A percentile compares a stretch with the other conserved stretches of the same genome.
Evolutionary conservation across 2,888 invertebrate genomes (phyloP).

Genomic region (Deilephila elpenor): DNA sequence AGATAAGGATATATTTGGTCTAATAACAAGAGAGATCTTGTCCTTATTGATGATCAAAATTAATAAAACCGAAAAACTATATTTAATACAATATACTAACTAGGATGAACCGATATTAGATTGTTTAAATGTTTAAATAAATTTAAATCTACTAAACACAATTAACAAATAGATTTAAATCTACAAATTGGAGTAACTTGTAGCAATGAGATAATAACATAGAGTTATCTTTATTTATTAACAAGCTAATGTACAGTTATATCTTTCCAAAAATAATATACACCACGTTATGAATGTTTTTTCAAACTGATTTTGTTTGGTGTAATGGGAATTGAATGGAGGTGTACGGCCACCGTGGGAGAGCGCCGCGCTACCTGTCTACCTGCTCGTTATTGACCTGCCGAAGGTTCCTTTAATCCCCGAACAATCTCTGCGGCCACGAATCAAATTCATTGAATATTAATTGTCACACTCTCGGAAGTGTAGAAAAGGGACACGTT

Average conservation of each 20-base stretch:
- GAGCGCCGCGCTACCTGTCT: slow-evolving; percentile 67
- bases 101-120: too few species aligned
- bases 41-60: too few species aligned
- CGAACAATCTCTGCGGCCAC: slow-evolving; percentile 65
- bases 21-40: background rate
- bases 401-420: slow-evolving; percentile 70
- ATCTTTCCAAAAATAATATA: slow-evolving; percentile 1
- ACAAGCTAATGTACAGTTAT: background rate
- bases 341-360: slow-evolving; percentile 47
- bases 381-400: slow-evolving; percentile 66
- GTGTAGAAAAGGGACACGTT: slow-evolving; percentile 14
- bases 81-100: too few species aligned
- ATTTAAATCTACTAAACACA: too few species aligned
- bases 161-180: too few species aligned
- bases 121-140: too few species aligned
- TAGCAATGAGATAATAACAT: background rate
- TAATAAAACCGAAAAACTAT: too few species aligned
- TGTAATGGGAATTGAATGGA: slow-evolving; percentile 55
- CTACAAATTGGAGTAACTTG: background rate
- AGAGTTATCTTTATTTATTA: background rate
- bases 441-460: slow-evolving; percentile 69
- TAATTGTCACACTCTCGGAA: slow-evolving; percentile 37
- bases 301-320: slow-evolving; percentile 37
- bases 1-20: background rate
- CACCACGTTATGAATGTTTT: background rate